Conservation (phyloP, 1,140 invertebrate genomes). For the Saccostrea glomerata region DNA sequence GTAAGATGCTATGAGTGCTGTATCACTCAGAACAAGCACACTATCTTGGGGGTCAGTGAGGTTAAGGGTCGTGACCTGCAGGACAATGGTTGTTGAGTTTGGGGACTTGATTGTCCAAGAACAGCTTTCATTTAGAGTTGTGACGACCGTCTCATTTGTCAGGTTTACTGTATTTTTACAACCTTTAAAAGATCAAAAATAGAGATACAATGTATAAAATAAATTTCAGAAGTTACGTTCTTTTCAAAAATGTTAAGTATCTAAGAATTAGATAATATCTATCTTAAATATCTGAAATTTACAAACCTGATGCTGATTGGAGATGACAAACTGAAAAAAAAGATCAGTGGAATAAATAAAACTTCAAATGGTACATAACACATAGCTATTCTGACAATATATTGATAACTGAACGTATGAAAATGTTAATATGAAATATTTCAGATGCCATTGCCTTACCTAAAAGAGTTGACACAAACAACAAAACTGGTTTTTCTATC, state of each 20-base stretch:
- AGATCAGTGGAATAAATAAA: no score
- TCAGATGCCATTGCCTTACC: not conserved
- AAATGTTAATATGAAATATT: not conserved
- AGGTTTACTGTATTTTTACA: not conserved
- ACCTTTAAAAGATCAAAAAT: not conserved
- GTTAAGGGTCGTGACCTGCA: not conserved
- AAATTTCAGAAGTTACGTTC: no score
- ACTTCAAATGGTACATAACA: no score
- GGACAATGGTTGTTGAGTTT: not conserved
- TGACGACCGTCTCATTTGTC: not conserved
- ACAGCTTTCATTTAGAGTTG: not conserved
- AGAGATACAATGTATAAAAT: not conserved
- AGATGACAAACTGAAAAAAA: not conserved
- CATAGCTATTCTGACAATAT: no score
- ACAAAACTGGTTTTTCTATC: no score
- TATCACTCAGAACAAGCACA: not conserved
- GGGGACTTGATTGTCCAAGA: not conserved
- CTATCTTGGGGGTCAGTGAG: not conserved
- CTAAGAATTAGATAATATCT: no score
- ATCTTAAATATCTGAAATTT: no score
- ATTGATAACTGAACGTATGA: no score
- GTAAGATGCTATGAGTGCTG: not conserved
- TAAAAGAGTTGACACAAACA: not conserved
- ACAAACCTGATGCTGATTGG: not conserved
- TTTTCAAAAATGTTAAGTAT: no score